A percentile compares a stretch with the other conserved stretches of the same genome.
Conservation (phyloP, 2,113 vertebrate species). For the Catharus bicknelli region DNA sequence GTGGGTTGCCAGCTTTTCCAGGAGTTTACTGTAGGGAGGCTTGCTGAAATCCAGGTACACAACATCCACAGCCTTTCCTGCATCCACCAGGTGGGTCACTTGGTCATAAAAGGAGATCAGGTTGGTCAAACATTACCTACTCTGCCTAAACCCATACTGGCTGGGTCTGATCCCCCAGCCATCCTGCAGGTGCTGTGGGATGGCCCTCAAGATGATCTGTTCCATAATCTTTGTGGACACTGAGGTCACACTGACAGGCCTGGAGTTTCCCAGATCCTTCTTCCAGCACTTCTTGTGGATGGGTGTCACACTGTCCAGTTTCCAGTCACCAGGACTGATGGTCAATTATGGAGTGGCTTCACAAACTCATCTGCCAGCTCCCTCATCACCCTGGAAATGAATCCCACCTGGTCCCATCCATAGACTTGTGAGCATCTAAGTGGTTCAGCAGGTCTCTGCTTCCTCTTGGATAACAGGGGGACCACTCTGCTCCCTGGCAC, state of each 20-base stretch:
- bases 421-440: not conserved
- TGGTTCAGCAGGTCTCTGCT: no score
- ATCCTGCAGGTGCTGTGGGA: not conserved
- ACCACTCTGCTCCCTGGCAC: not conserved
- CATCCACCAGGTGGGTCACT: not conserved
- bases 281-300: no score
- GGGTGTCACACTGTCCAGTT: no score
- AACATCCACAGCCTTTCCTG: not conserved
- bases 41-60: not conserved
- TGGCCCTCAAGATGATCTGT: no score
- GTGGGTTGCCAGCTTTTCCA: not conserved
- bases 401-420: not conserved
- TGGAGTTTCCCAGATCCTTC: no score
- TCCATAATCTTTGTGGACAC: not conserved
- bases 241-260: not conserved
- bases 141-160: not conserved
- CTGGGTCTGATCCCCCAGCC: not conserved
- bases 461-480: no score
- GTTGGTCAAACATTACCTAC: rapidly evolving
- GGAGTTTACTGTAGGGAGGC: no score
- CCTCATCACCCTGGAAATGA: not conserved
- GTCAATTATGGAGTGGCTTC: not conserved
- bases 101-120: not conserved
- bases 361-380: not conserved
- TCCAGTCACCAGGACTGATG: not conserved